Evolutionary conservation across 2,113 vertebrate species (phyloP).

Genomic region (Proteles cristata): DNA sequence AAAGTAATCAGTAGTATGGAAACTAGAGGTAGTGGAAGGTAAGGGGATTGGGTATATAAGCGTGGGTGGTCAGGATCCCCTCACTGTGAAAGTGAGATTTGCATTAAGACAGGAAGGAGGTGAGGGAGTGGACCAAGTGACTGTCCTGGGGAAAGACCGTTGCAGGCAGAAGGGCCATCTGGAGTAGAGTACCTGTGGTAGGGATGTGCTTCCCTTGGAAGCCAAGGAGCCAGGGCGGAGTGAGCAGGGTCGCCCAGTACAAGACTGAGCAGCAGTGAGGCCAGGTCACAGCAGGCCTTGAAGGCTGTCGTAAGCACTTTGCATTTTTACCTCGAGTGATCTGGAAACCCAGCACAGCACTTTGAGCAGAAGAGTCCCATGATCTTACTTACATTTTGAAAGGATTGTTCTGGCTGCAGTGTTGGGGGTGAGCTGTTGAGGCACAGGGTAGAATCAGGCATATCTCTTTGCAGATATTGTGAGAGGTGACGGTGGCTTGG

Average conservation of each 20-base stretch:
- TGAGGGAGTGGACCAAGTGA: background rate
- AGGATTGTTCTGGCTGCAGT: background rate
- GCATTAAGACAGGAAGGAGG: background rate
- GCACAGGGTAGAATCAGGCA: background rate
- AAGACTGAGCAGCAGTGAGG: background rate
- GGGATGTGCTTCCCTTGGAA: background rate
- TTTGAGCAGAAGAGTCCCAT: background rate
- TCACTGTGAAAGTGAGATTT: background rate
- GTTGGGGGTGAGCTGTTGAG: background rate
- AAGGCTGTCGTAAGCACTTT: background rate
- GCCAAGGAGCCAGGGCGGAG: background rate
- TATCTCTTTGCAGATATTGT: background rate
- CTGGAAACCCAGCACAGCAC: background rate
- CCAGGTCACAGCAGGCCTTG: no score
- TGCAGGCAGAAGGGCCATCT: background rate
- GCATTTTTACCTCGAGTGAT: background rate
- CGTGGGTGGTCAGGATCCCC: background rate
- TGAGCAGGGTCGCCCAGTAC: background rate
- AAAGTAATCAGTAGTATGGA: background rate
- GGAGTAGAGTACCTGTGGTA: background rate
- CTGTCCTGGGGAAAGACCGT: background rate
- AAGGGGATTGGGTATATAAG: background rate
- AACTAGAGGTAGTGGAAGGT: background rate
- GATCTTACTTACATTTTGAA: background rate
- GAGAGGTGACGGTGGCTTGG: background rate